Conservation (phyloP, 1,140 invertebrate species). For the Halictus rubicundus region DNA sequence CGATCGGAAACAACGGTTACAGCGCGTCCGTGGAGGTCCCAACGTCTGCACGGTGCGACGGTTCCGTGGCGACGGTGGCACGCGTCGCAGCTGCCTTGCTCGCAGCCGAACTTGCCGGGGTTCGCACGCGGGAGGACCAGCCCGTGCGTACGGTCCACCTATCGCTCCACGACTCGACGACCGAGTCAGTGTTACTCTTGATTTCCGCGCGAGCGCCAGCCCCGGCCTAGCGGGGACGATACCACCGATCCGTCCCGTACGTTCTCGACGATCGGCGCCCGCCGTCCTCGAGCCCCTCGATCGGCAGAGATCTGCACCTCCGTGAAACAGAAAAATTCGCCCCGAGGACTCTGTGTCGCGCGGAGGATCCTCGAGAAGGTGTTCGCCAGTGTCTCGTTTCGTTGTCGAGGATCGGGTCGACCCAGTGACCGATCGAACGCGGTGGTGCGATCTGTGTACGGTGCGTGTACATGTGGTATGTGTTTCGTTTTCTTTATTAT, state of each 20-base stretch:
- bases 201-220: slow-evolving; percentile 58
- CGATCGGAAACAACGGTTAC: neutral
- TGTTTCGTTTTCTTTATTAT: too few species aligned
- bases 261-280: neutral
- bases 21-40: neutral
- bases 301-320: too few species aligned
- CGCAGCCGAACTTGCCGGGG: slow-evolving; percentile 35
- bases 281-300: neutral
- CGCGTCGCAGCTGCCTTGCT: neutral
- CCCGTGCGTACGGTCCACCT: slow-evolving; percentile 45
- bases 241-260: slow-evolving; percentile 25
- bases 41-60: too few species aligned
- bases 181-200: slow-evolving; percentile 60
- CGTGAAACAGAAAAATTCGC: too few species aligned
- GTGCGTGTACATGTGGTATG: too few species aligned
- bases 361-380: too few species aligned
- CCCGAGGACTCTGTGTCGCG: too few species aligned
- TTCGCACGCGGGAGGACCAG: slow-evolving; percentile 57
- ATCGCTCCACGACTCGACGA: slow-evolving; percentile 46
- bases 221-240: slow-evolving; percentile 44
- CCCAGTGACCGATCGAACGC: too few species aligned
- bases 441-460: too few species aligned
- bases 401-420: too few species aligned
- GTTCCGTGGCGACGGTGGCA: neutral
- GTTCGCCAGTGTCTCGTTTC: too few species aligned